phyloP scores from a whole-genome alignment of 2,797 vertebrate genomes.

The Eulemur coronatus region DNA sequence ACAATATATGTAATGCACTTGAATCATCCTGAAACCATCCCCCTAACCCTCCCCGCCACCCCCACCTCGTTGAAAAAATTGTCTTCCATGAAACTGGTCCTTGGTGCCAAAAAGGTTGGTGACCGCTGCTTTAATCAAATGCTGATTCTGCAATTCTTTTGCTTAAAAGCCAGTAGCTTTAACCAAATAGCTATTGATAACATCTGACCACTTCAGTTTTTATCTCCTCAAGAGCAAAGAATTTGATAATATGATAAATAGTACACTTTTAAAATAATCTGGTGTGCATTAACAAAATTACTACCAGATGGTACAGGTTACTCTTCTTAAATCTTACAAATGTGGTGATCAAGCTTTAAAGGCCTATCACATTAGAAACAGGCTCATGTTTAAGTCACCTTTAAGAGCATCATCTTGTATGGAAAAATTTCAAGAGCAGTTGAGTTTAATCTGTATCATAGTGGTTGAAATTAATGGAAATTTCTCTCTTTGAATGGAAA shows the following conservation, averaged over 20 bases:
- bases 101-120: too few species aligned
- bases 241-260: slow-evolving; percentile 64
- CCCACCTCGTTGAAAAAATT: too few species aligned
- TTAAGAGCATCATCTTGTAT: neutral
- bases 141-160: slow-evolving; percentile 24
- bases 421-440: slow-evolving; percentile 57
- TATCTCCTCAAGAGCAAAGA: slow-evolving; percentile 50
- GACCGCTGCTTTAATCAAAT: neutral
- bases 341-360: slow-evolving; percentile 19
- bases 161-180: slow-evolving; percentile 38
- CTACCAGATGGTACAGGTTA: slow-evolving; percentile 64
- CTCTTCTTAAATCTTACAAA: slow-evolving; percentile 55
- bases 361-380: slow-evolving; percentile 18
- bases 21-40: too few species aligned
- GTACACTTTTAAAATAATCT: slow-evolving; percentile 66
- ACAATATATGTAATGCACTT: too few species aligned
- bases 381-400: neutral
- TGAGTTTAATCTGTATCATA: slow-evolving; percentile 51
- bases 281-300: slow-evolving; percentile 65
- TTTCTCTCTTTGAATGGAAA: slow-evolving; percentile 30
- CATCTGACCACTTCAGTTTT: slow-evolving; percentile 63
- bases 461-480: slow-evolving; percentile 40
- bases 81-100: too few species aligned
- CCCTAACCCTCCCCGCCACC: too few species aligned
- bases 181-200: slow-evolving; percentile 12